Conservation (phyloP, 2,797 vertebrate genomes). For the Crocodylus rhombifer region DNA sequence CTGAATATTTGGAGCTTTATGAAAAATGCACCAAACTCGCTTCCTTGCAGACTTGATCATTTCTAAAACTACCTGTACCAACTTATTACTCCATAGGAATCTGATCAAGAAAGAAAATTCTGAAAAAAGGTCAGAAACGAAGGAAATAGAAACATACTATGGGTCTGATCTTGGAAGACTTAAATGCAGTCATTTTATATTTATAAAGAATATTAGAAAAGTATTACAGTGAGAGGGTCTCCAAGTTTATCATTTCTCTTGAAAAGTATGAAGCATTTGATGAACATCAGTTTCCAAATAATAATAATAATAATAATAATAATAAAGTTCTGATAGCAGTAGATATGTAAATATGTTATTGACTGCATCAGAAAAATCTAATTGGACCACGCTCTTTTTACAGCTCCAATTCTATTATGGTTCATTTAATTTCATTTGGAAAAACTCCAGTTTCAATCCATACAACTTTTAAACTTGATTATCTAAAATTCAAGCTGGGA, state of each 20-base stretch:
- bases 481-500: slow-evolving; percentile 40
- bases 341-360: neutral
- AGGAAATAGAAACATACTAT: neutral
- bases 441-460: neutral
- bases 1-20: too few relatives aligned
- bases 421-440: slow-evolving; percentile 7
- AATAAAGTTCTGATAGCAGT: too few relatives aligned
- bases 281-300: neutral
- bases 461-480: neutral
- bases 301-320: neutral
- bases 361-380: neutral
- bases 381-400: neutral
- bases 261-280: neutral
- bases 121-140: neutral
- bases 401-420: neutral
- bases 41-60: neutral
- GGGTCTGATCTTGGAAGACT: neutral
- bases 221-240: neutral
- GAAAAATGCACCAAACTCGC: too few relatives aligned
- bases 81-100: neutral
- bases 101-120: neutral
- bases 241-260: neutral
- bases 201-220: neutral
- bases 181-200: neutral
- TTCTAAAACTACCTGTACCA: neutral